Evolutionary conservation across 2,797 vertebrate species (phyloP), one percentile per base, ranked within the genome.

Genomic region (Sebastiscus tertius): DNA sequence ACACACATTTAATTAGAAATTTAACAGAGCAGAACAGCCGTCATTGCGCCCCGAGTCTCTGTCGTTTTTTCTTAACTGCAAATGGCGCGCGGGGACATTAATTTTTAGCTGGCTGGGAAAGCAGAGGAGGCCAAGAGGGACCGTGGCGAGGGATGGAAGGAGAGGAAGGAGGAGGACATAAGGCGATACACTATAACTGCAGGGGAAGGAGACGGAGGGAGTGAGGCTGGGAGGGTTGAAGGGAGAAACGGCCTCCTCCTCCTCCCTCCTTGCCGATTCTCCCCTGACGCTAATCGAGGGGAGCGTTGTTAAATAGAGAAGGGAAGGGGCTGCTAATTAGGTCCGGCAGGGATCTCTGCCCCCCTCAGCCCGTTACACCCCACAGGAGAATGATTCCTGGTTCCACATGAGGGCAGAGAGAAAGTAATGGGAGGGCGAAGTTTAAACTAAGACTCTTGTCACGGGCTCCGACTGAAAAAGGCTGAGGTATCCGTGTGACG

Each of bases 1-100:
- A 83, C 80, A 85, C 85, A 88, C 90, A 92, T 87, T 92, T 96
- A 96, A 96, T 96, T 96, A 96, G 92, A 95, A 96, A 96, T 95
- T 94, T 95, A 96, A 96, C 95, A 91, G 90, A 93, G 93, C 94
- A 93, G 94, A 96, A 95, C 95, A 92, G 94, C 90, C 88, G 88
- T 94, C 93, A 92, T 85, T 91, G 92, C 80, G 89, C 91, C 87
- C 89, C 70, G 87, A 95, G 93, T 94, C 94, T 93, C 92, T 95
- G 94, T 95, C 94, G 88, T 94, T 93, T 95, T 95, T 94, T 89
- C 94, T 94, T 95, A 96, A 96, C 94, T 95, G 96, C 94, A 95
- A 96, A 96, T 95, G 94, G 94, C 86, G 92, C 88, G 9, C 12
- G 4, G 95, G 95, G 93, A 95, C 95, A 95, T 96, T 95, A 95